Evolutionary conservation across 2,888 invertebrate species (phyloP).

Genomic region (Alsophila aescularia): DNA sequence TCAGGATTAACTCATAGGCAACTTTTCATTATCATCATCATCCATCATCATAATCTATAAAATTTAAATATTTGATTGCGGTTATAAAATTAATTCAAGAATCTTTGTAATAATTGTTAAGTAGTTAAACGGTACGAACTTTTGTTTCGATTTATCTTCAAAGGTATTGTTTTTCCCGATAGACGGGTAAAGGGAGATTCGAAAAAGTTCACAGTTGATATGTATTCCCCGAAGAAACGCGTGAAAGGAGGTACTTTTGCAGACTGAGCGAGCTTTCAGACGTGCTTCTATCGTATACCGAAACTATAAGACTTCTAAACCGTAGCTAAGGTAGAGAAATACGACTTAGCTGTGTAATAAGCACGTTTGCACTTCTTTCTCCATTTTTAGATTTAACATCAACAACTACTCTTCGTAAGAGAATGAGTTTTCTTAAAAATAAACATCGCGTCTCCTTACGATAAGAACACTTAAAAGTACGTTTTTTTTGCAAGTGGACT

Average conservation of each 20-base stretch:
- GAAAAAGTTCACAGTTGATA: conserved; percentile 55
- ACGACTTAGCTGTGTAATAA: conserved; percentile 7
- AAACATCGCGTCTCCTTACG: too few relatives aligned
- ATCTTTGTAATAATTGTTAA: too few relatives aligned
- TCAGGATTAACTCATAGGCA: too few relatives aligned
- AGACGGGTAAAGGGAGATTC: conserved; percentile 47
- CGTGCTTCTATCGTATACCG: conserved; percentile 24
- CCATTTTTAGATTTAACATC: not conserved
- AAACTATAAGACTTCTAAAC: conserved; percentile 24
- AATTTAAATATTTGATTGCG: too few relatives aligned
- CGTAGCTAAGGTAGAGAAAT: not conserved
- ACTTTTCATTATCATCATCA: too few relatives aligned
- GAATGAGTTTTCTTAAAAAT: too few relatives aligned
- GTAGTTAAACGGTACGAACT: not conserved
- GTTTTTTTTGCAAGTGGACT: too few relatives aligned
- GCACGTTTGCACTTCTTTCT: conserved; percentile 6
- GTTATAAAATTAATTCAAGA: not conserved
- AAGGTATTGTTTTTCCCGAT: conserved; percentile 43
- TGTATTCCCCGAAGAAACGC: conserved; percentile 51
- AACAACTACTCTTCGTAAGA: too few relatives aligned
- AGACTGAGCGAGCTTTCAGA: conserved; percentile 35
- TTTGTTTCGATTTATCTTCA: conserved; percentile 12
- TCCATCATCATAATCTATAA: too few relatives aligned
- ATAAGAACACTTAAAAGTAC: not conserved
- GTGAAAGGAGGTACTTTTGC: conserved; percentile 41